Evolutionary conservation across 2,113 vertebrate species (phyloP).

Genomic region (Cebidichthys violaceus): DNA sequence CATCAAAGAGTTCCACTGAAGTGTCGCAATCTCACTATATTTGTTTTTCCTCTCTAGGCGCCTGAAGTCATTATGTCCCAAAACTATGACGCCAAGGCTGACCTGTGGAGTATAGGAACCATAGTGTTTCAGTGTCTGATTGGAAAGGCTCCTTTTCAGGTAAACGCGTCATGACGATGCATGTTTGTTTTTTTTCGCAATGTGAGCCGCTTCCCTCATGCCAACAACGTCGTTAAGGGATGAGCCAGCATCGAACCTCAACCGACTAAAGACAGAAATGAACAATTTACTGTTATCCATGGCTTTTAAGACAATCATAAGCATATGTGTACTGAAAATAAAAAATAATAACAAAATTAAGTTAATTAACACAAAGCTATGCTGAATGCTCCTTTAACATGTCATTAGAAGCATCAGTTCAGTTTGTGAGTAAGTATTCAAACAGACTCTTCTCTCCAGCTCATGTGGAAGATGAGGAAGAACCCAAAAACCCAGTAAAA

Average conservation of each 20-base stretch:
- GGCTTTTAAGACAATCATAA: not conserved
- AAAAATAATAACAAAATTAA: too few relatives aligned
- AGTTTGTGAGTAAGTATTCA: not conserved
- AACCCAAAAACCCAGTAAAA: not conserved
- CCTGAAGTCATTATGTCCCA: conserved; percentile 99
- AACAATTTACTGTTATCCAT: not conserved
- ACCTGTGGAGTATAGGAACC: conserved; percentile 98
- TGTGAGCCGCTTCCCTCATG: not conserved
- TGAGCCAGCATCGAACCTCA: not conserved
- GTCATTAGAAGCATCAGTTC: not conserved
- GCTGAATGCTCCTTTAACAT: not conserved
- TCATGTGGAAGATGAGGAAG: conserved; percentile 17
- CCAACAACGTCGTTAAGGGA: not conserved
- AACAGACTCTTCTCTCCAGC: conserved; percentile 1
- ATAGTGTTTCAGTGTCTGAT: conserved; percentile 98
- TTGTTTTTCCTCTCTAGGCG: conserved; percentile 83
- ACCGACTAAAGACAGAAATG: not conserved
- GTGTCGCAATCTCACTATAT: not conserved
- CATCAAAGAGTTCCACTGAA: not conserved
- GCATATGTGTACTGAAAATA: not conserved
- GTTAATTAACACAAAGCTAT: not conserved
- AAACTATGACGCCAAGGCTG: conserved; percentile 97
- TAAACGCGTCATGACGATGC: conserved; percentile 56
- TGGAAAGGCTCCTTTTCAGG: conserved; percentile 98
- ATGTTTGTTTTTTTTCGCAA: not conserved